Evolutionary conservation across 2,797 vertebrate species (phyloP), one percentile per base, ranked within the genome.

Genomic region (Echiichthys vipera): DNA sequence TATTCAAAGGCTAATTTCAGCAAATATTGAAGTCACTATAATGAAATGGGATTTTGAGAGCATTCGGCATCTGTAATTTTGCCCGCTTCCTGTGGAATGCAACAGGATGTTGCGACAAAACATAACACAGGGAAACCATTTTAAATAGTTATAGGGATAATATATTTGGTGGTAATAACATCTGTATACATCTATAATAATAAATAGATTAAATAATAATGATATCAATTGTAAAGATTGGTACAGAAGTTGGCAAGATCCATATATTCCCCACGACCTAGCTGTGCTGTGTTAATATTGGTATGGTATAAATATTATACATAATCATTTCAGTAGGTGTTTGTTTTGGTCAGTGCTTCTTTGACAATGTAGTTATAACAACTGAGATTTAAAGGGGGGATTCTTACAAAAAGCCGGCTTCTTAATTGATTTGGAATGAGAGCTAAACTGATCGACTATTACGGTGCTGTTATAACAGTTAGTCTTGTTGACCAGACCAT

Each of bases 1-100:
- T 34, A n/a, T 17, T 78, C 24, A 71, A 56, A 67, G 37, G 65
- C 22, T 24, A 2, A 45, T 27, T 58, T 69, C 46, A 76, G 72
- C 43, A 77, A 56, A 79, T 72, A 49, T 59, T 66, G 45, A 77
- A 66, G 25, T 72, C 34, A 22, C 25, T n/a, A n/a, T n/a, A 69
- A 47, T 65, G 34, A 74, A 80, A 68, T 50, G 13, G 17, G 18
- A 43, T 65, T 72, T 79, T 47, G 11, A 40, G 55, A 46, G 30
- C 49, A 17, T 54, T 62, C 24, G 2, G 24, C 49, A 36, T 57
- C 7, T 2, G 13, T 22, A 40, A 51, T 54, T 47, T 47, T 20
- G 14, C 5, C 20, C 18, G 7, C 42, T 64, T 59, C 18, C 12
- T 45, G 39, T 56, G 39, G 11, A 77, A n/a, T n/a, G n/a, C n/a